These are phyloP conservation scores for Hirtodrosophila cameraria DNA, from an alignment of 2,888 invertebrate genomes.

Conservation along the genomic window DNA sequence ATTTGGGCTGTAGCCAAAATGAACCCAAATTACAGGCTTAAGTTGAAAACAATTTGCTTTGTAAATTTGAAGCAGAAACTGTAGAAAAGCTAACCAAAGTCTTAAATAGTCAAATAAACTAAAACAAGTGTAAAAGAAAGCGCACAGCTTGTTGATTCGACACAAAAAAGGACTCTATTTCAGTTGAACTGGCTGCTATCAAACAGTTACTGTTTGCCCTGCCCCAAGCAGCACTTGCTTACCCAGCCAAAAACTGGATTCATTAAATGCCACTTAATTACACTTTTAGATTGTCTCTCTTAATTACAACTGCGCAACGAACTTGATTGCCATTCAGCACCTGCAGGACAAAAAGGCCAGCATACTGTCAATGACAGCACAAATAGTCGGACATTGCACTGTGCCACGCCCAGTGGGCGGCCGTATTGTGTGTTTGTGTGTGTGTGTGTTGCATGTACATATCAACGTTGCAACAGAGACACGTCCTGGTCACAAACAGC, in stretches of 20 bases:
- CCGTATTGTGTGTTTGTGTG: background rate
- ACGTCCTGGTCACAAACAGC: slow-evolving; percentile 3
- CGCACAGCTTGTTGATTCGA: too few relatives aligned
- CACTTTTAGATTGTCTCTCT: slow-evolving; percentile 30
- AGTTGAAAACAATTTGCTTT: too few relatives aligned
- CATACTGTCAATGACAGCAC: slow-evolving; percentile 12
- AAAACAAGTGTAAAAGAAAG: too few relatives aligned
- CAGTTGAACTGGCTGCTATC: background rate
- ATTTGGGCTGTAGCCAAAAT: too few relatives aligned
- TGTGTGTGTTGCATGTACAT: background rate
- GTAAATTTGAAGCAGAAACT: too few relatives aligned
- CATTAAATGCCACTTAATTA: slow-evolving; percentile 69
- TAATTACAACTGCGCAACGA: slow-evolving; percentile 15
- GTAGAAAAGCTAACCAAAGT: too few relatives aligned
- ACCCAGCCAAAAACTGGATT: slow-evolving; percentile 19
- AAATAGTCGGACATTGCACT: slow-evolving; percentile 12
- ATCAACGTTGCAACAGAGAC: slow-evolving; percentile 19
- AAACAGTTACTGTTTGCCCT: background rate
- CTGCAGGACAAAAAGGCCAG: slow-evolving; percentile 2
- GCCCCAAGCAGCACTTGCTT: slow-evolving; percentile 17
- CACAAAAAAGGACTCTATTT: background rate
- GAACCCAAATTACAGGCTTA: too few relatives aligned
- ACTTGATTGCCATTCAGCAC: slow-evolving; percentile 4
- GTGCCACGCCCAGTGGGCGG: too few relatives aligned
- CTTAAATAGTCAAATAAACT: too few relatives aligned